Conservation (phyloP, 1,140 invertebrate genomes). For the Archegozetes longisetosus region DNA sequence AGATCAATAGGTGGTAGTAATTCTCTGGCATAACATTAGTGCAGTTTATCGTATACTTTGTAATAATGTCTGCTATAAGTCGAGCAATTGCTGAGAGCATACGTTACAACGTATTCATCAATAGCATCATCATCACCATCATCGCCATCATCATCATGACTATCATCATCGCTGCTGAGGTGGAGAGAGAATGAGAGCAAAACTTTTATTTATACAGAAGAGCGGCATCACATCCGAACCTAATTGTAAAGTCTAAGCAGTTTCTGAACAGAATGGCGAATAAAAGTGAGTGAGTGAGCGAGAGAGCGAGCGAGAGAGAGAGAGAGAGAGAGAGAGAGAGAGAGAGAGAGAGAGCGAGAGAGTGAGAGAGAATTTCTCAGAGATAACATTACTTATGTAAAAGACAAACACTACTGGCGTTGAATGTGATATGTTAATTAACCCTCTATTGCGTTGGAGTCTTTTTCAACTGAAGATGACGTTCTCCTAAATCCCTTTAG, state of each 20-base stretch:
- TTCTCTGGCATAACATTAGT: not conserved
- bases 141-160: not conserved
- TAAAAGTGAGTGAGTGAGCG: not conserved
- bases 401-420: not conserved
- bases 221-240: not conserved
- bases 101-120: not conserved
- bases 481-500: not conserved
- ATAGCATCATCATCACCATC: not conserved
- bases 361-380: not conserved
- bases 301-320: not conserved
- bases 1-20: not conserved
- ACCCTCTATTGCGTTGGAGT: not conserved
- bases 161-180: not conserved
- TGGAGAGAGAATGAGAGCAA: not conserved
- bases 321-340: not conserved
- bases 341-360: not conserved
- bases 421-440: not conserved
- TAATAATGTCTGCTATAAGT: not conserved
- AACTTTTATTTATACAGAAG: not conserved
- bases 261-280: not conserved
- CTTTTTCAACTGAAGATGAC: not conserved
- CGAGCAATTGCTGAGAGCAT: not conserved
- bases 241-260: not conserved
- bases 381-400: not conserved
- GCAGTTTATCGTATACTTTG: not conserved